These are phyloP conservation scores for Delia radicum DNA, from an alignment of 1,140 invertebrate species.

Conservation along the genomic window DNA sequence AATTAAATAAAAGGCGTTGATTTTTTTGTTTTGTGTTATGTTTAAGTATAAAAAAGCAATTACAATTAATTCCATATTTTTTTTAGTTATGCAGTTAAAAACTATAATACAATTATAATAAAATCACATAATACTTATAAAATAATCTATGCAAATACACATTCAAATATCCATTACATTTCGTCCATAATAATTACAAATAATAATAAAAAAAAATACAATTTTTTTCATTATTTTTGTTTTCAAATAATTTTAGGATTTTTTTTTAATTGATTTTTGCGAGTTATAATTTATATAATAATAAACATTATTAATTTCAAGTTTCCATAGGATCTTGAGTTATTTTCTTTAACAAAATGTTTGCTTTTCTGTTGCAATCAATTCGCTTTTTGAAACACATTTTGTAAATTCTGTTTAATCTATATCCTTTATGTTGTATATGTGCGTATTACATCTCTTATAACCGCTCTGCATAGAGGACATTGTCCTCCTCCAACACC, in stretches of 20 bases:
- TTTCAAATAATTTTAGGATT: neutral
- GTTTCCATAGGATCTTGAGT: slow-evolving; percentile 17
- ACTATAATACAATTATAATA: slow-evolving; percentile 22
- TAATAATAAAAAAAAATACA: neutral
- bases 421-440: slow-evolving; percentile 72
- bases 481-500: slow-evolving; percentile 88
- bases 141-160: neutral
- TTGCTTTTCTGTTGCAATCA: neutral
- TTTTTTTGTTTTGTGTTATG: neutral
- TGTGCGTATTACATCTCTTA: slow-evolving; percentile 92
- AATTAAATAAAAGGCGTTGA: slow-evolving; percentile 5
- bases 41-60: neutral
- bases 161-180: neutral
- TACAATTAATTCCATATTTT: neutral
- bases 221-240: neutral
- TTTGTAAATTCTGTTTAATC: neutral
- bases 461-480: slow-evolving; percentile 88
- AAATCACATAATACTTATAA: slow-evolving; percentile 22
- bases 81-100: neutral
- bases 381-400: neutral
- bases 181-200: neutral
- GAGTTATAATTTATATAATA: neutral
- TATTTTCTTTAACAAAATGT: neutral
- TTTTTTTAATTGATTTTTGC: neutral
- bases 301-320: neutral